A percentile compares a stretch with the other conserved stretches of the same genome.
These are phyloP conservation scores for Cepaea nemoralis DNA, from an alignment of 1,140 invertebrate species.

Conservation along the genomic window DNA sequence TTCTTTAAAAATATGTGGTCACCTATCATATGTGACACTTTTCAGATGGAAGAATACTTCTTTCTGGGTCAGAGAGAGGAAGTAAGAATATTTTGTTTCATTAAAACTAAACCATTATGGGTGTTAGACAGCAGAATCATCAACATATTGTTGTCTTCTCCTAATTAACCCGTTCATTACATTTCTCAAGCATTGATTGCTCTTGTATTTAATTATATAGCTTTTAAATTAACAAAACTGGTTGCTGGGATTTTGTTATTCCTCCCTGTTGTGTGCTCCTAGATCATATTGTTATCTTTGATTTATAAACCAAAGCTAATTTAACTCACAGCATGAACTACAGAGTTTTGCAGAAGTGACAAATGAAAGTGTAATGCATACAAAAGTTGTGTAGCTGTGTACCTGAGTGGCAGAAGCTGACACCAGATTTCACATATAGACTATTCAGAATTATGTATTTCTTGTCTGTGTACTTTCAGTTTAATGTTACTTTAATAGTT, in stretches of 20 bases:
- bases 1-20: background rate
- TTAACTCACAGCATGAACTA: background rate
- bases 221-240: background rate
- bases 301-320: background rate
- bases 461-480: too few species aligned
- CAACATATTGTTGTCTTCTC: background rate
- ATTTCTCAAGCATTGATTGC: background rate
- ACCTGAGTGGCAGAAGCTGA: background rate
- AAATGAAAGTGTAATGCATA: too few species aligned
- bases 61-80: constrained; percentile 7
- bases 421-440: background rate
- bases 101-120: constrained; percentile 5
- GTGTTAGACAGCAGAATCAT: background rate
- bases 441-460: too few species aligned
- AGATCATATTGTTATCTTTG: background rate
- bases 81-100: background rate
- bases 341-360: too few species aligned
- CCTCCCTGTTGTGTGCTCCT: background rate
- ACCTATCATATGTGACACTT: background rate
- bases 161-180: background rate
- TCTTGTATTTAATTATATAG: background rate
- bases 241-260: constrained; percentile 13
- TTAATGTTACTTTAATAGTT: too few species aligned
- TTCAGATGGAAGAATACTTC: constrained; percentile 11
- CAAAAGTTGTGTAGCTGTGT: background rate